Conservation (phyloP, 2,888 invertebrate genomes). For the Himalopsyche anomala region DNA sequence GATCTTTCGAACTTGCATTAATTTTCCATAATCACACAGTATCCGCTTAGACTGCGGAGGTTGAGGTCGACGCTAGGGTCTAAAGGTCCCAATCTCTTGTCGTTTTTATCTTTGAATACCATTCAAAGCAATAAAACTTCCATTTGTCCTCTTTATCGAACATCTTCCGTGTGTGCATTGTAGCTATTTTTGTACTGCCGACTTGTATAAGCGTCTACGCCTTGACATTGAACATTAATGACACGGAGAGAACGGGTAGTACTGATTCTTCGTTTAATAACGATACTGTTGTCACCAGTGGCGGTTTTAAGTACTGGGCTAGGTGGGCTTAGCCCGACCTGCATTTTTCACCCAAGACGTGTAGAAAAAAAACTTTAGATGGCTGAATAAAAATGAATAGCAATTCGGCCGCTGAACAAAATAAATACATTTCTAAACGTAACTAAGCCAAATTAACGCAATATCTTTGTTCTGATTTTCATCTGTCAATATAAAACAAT, state of each 20-base stretch:
- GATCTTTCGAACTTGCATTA: not conserved
- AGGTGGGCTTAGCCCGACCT: no score
- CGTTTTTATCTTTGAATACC: not conserved
- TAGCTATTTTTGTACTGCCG: not conserved
- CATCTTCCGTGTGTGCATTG: not conserved
- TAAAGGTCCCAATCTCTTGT: not conserved
- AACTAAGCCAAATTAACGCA: no score
- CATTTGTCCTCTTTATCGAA: not conserved
- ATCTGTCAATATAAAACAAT: no score
- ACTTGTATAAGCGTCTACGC: not conserved
- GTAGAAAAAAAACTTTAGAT: no score
- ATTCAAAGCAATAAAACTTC: not conserved
- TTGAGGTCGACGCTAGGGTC: not conserved
- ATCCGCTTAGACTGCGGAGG: not conserved
- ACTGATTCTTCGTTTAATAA: not conserved
- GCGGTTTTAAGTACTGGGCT: no score
- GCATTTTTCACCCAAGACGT: no score
- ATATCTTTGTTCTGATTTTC: no score
- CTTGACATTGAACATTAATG: slow-evolving; percentile 14
- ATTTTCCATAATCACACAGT: not conserved
- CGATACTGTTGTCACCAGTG: no score
- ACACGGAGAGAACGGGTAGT: not conserved
- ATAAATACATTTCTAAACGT: no score
- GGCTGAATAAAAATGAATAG: no score
- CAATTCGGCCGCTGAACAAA: no score